phyloP scores from a whole-genome alignment of 2,797 vertebrate genomes.

The Acanthurus tractus region DNA sequence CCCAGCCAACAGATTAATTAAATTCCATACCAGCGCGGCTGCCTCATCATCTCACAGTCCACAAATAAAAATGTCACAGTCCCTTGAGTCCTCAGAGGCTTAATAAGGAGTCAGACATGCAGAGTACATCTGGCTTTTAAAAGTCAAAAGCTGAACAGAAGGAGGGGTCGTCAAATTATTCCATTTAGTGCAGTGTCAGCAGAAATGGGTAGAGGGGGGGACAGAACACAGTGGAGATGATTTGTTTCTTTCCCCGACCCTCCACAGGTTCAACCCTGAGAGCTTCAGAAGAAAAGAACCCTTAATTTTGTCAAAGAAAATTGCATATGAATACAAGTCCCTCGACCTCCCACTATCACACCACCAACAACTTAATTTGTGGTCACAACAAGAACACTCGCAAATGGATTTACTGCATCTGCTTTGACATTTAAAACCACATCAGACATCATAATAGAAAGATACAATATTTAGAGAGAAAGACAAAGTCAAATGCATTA shows the following conservation, averaged over 20 bases:
- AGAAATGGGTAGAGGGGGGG: conserved; percentile 32
- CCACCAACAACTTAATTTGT: conserved; percentile 42
- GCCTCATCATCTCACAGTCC: conserved; percentile 40
- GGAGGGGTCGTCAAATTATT: conserved; percentile 55
- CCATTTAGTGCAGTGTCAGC: conserved; percentile 62
- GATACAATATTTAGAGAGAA: neutral
- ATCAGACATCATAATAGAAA: conserved; percentile 7
- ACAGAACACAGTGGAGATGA: conserved; percentile 41
- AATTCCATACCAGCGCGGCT: conserved; percentile 45
- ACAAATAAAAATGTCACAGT: conserved; percentile 56
- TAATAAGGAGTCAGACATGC: conserved; percentile 65
- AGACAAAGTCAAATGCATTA: conserved; percentile 4
- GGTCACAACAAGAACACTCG: conserved; percentile 21
- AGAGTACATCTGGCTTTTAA: conserved; percentile 54
- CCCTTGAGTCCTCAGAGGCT: conserved; percentile 25
- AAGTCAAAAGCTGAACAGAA: conserved; percentile 44
- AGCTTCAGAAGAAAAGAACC: conserved; percentile 67
- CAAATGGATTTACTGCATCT: conserved; percentile 13
- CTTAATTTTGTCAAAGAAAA: conserved; percentile 76
- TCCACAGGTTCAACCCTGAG: conserved; percentile 32
- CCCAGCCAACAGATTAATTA: conserved; percentile 56
- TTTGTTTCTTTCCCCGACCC: conserved; percentile 35
- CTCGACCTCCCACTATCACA: conserved; percentile 10
- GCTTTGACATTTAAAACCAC: conserved; percentile 41
- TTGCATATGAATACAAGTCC: conserved; percentile 58